Base-by-base conservation (phyloP, 2,113 vertebrate species). In the Lathamus discolor region DNA sequence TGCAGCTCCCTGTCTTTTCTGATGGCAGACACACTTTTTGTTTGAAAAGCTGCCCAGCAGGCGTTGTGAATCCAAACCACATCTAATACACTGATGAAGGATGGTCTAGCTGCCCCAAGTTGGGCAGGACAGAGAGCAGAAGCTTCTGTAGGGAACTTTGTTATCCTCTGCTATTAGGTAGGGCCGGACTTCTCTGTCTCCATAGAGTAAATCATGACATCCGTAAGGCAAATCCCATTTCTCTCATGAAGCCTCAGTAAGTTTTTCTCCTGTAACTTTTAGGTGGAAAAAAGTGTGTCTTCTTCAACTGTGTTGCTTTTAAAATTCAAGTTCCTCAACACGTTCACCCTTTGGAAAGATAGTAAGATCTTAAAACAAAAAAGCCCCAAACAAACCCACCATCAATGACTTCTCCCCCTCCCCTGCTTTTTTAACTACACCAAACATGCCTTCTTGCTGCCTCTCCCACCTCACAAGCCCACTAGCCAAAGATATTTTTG, bases 21-120 rank as follows among this genome's bases (percentile, higher is more conserved):
- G 83, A 80, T 55, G 68, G 73, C 63, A 74, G 84, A 12, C 44
- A 66, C 86, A 13, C 4, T 67, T 67, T 88, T 77, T n/a, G 19
- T 82, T 90, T 92, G 70, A 88, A 91, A 85, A 74, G 67, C 35
- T 88, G 88, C 85, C 55, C 68, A 67, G n/a, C 31, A 76, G 88
- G 31, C 46, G 70, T 27, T 0, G 3, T 70, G 83, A 81, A 83
- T 68, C 59, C 79, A 49, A 90, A 83, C 3, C 16, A 3, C 55
- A 48, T 22, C 35, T 78, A 18, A 67, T 62, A 52, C 1, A 10
- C 44, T 27, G 66, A 28, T 81, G 63, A 73, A 61, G 43, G 59
- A 16, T 49, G 57, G 48, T 72, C 27, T 70, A 10, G 35, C 64
- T 93, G 66, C 69, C 79, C 49, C n/a, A 25, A 66, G 11, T 14